Evolutionary conservation across 2,113 vertebrate genomes (phyloP).

Genomic region (Uria aalge): DNA sequence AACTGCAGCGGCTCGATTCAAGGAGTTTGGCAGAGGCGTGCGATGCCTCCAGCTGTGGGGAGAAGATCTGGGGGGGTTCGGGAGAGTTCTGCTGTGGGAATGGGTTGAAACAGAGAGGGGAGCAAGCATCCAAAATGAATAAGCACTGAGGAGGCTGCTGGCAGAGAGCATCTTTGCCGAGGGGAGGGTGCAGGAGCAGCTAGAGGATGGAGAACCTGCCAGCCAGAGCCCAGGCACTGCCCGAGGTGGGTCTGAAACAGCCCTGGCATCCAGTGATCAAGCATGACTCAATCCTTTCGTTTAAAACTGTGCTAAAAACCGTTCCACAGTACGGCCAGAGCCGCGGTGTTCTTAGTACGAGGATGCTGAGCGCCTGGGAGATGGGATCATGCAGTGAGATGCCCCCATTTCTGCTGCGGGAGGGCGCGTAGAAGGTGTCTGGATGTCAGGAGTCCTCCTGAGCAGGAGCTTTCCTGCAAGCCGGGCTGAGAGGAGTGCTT

Average conservation of each 20-base stretch:
- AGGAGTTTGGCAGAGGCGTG: background rate
- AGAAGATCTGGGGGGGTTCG: background rate
- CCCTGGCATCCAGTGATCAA: background rate
- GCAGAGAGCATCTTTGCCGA: background rate
- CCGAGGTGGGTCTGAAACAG: background rate
- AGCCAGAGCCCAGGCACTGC: background rate
- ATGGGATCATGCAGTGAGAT: background rate
- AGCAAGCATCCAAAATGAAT: background rate
- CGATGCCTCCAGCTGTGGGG: accelerated
- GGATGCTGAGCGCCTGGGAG: background rate
- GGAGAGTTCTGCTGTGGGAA: background rate
- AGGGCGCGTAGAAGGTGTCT: background rate
- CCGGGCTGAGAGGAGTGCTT: background rate
- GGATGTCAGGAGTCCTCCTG: background rate
- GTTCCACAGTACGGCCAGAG: background rate
- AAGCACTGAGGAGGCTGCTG: background rate
- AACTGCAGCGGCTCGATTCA: background rate
- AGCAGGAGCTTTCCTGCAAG: background rate
- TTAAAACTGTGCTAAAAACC: background rate
- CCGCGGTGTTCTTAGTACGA: background rate
- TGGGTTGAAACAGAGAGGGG: background rate
- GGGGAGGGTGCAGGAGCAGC: background rate
- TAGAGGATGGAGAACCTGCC: background rate
- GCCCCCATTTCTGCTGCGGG: background rate
- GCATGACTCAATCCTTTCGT: background rate